phyloP scores from a whole-genome alignment of 2,113 vertebrate species.

The Sinocyclocheilus maitianheensis region DNA sequence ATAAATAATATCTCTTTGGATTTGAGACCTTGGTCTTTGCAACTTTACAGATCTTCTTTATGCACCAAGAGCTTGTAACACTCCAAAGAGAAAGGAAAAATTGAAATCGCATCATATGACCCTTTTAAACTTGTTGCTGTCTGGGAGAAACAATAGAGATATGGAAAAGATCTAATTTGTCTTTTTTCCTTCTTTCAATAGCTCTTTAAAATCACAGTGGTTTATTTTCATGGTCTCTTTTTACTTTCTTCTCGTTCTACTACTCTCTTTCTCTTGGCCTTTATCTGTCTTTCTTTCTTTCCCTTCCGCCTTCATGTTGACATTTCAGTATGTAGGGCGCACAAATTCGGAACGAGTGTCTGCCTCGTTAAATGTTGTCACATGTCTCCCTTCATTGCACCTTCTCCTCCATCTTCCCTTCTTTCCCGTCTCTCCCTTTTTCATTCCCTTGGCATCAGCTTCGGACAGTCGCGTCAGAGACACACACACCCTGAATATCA shows the following conservation, averaged over 20 bases:
- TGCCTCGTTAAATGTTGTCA: conserved; percentile 28
- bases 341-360: neutral
- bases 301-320: conserved; percentile 5
- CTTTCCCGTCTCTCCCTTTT: neutral
- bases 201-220: neutral
- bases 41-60: too few species aligned
- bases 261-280: neutral
- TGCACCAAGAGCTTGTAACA: too few species aligned
- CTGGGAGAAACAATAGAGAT: neutral
- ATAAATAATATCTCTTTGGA: too few species aligned
- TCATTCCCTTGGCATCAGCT: neutral
- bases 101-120: too few species aligned
- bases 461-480: neutral
- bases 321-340: conserved; percentile 20
- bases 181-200: neutral
- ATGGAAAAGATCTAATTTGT: neutral
- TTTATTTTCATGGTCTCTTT: neutral
- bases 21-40: too few species aligned
- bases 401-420: conserved; percentile 4
- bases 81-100: too few species aligned
- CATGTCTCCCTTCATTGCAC: conserved; percentile 18
- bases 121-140: neutral
- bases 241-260: neutral
- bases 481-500: neutral
- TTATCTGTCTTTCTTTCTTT: conserved; percentile 25